These are phyloP conservation scores for Yponomeuta plumbellus DNA, from an alignment of 2,888 invertebrate genomes.

Conservation along the genomic window DNA sequence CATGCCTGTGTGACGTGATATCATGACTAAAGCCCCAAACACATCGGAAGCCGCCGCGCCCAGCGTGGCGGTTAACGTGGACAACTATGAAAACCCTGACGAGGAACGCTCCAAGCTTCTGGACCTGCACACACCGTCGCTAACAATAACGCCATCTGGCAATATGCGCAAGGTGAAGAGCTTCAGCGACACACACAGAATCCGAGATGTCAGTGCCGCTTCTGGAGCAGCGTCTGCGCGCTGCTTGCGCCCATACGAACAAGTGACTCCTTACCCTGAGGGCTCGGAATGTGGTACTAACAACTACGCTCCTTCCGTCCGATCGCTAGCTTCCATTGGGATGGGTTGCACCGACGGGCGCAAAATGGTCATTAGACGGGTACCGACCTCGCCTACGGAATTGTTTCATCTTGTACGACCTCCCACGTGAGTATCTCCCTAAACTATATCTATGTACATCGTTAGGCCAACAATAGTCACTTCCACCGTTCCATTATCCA, in stretches of 20 bases:
- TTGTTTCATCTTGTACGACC: slow-evolving; percentile 90
- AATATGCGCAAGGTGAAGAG: slow-evolving; percentile 73
- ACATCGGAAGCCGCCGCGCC: slow-evolving; percentile 63
- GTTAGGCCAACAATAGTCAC: slow-evolving; percentile 30
- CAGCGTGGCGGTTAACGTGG: slow-evolving; percentile 65
- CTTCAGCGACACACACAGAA: slow-evolving; percentile 68
- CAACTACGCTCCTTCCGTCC: slow-evolving; percentile 83
- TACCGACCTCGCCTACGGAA: slow-evolving; percentile 90
- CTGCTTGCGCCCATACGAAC: slow-evolving; percentile 68
- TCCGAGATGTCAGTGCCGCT: slow-evolving; percentile 62
- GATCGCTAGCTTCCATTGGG: slow-evolving; percentile 89
- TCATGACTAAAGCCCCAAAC: slow-evolving; percentile 64
- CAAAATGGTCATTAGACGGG: slow-evolving; percentile 88
- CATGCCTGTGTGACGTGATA: slow-evolving; percentile 72
- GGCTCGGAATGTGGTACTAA: slow-evolving; percentile 79
- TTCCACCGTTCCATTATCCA: slow-evolving; percentile 15
- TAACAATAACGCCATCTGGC: slow-evolving; percentile 64
- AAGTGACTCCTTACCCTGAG: slow-evolving; percentile 66
- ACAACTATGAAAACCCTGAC: slow-evolving; percentile 53
- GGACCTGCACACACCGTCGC: slow-evolving; percentile 46
- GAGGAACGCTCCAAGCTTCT: slow-evolving; percentile 63
- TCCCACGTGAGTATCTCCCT: slow-evolving; percentile 82
- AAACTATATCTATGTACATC: slow-evolving; percentile 45
- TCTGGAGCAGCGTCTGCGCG: slow-evolving; percentile 68
- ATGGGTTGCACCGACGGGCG: slow-evolving; percentile 93